Conservation (phyloP, 1,140 invertebrate genomes). For the Philopotamus ludificatus region DNA sequence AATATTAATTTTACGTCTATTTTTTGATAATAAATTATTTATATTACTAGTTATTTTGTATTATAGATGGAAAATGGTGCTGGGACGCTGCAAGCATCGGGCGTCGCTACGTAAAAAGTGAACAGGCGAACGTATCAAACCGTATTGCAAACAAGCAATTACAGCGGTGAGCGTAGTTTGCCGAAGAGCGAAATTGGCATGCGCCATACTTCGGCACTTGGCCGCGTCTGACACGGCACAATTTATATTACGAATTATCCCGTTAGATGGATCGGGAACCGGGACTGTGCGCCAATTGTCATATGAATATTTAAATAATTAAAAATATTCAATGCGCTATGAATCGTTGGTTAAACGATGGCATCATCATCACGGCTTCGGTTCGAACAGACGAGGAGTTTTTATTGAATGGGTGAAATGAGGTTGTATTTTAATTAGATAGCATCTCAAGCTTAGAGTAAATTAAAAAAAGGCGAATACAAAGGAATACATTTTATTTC, state of each 20-base stretch:
- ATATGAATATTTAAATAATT: background rate
- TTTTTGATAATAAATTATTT: background rate
- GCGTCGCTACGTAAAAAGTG: constrained; percentile 29
- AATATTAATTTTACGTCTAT: too few relatives aligned
- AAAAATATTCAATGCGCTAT: background rate
- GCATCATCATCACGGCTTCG: too few relatives aligned
- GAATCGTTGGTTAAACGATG: too few relatives aligned
- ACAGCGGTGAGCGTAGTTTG: constrained; percentile 14
- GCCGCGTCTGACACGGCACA: background rate
- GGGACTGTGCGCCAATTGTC: constrained; percentile 23
- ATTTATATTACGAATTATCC: constrained; percentile 40
- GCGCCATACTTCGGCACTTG: constrained; percentile 13
- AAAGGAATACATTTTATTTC: constrained; percentile 6
- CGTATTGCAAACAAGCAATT: constrained; percentile 39
- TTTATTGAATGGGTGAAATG: constrained; percentile 23
- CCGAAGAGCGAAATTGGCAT: constrained; percentile 30
- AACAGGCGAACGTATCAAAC: constrained; percentile 38
- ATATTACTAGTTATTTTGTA: background rate
- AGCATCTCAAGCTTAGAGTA: too few relatives aligned
- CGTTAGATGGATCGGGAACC: constrained; percentile 34
- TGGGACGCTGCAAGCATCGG: too few relatives aligned
- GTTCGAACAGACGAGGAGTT: constrained; percentile 3
- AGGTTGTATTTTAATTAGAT: constrained; percentile 26
- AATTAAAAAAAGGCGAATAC: background rate
- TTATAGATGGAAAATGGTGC: too few relatives aligned